Conservation (phyloP, 2,888 invertebrate genomes). For the Desoria tigrina region DNA sequence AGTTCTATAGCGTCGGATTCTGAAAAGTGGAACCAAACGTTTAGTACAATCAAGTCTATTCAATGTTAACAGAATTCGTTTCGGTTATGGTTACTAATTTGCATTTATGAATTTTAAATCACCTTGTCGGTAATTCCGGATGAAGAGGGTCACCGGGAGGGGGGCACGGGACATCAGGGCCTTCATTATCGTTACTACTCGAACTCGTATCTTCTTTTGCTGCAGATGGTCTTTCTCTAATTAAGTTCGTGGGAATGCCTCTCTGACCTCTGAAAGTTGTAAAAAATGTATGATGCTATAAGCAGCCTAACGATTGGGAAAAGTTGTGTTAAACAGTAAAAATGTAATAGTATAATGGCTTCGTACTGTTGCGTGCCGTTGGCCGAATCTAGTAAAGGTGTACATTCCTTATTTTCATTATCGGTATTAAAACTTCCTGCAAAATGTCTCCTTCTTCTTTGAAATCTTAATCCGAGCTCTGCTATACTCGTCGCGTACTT, state of each 20-base stretch:
- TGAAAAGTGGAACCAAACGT: constrained; percentile 24
- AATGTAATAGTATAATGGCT: neutral
- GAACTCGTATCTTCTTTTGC: constrained; percentile 50
- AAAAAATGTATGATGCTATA: neutral
- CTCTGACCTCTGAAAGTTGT: constrained; percentile 39
- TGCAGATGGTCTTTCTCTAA: constrained; percentile 47
- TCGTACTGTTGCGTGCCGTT: neutral
- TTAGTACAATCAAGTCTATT: too few species aligned
- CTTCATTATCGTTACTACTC: constrained; percentile 45
- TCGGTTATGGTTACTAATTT: too few species aligned
- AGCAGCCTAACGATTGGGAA: neutral
- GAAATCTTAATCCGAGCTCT: constrained; percentile 77
- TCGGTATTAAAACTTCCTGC: constrained; percentile 45
- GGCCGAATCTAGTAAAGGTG: neutral
- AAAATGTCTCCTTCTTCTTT: constrained; percentile 63
- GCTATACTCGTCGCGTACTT: constrained; percentile 84
- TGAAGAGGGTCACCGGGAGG: constrained; percentile 52
- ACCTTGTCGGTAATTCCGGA: constrained; percentile 52
- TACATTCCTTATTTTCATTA: neutral
- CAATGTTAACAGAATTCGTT: too few species aligned
- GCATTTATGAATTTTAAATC: too few species aligned
- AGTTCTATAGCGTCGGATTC: constrained; percentile 46
- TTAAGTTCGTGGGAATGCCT: constrained; percentile 50
- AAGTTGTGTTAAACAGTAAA: neutral
- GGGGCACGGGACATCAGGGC: constrained; percentile 37